Percentiles rank a stretch among this genome's conserved stretches.
Conservation (phyloP, 1,140 invertebrate species). For the Cydia strobilella region DNA sequence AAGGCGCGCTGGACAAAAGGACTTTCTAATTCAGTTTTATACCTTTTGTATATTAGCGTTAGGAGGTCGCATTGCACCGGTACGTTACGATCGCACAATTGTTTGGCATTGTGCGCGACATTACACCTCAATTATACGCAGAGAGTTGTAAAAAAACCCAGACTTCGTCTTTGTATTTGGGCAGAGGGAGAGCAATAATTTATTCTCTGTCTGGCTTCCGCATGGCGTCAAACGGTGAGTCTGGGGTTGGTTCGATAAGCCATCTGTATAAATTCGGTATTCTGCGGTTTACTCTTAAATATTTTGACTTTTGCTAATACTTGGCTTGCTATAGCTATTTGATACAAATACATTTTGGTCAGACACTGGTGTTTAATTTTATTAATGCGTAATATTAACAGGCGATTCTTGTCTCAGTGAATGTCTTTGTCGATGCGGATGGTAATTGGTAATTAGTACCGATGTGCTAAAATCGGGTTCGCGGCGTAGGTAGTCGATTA, state of each 20-base stretch:
- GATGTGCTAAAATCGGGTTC: constrained; percentile 64
- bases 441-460: constrained; percentile 66
- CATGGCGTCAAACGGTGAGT: constrained; percentile 45
- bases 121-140: constrained; percentile 58
- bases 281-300: constrained; percentile 33
- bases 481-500: constrained; percentile 55
- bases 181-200: constrained; percentile 50
- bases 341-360: neutral
- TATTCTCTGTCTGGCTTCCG: constrained; percentile 53
- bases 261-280: constrained; percentile 40
- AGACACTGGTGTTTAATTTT: neutral
- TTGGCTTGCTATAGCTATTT: neutral
- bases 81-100: constrained; percentile 43
- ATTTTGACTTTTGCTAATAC: neutral
- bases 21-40: constrained; percentile 49
- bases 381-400: neutral
- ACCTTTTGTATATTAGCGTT: constrained; percentile 44
- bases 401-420: neutral
- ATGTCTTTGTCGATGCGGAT: constrained; percentile 44
- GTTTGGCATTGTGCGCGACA: constrained; percentile 52
- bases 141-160: constrained; percentile 45
- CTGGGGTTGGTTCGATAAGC: constrained; percentile 38
- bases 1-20: constrained; percentile 45
- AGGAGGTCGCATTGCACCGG: constrained; percentile 44
- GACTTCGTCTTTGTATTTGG: constrained; percentile 47